phyloP scores from a whole-genome alignment of 2,113 vertebrate species.

The Heptranchias perlo region DNA sequence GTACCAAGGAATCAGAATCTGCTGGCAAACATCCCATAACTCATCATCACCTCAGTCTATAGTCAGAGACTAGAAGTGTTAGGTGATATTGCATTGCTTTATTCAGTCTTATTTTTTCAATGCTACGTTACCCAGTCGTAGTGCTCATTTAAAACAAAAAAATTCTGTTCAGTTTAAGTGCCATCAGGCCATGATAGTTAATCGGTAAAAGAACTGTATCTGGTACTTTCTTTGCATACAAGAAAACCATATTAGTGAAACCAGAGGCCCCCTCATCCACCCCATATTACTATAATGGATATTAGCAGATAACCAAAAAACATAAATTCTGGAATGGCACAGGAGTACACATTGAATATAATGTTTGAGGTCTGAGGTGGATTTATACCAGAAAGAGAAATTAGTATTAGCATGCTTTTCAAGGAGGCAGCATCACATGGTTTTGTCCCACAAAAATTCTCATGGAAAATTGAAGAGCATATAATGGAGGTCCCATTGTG shows the following conservation, averaged over 20 bases:
- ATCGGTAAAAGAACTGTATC: neutral
- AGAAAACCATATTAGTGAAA: neutral
- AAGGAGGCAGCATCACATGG: neutral
- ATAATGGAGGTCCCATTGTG: neutral
- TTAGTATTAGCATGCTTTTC: neutral
- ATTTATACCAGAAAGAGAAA: neutral
- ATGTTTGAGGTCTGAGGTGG: neutral
- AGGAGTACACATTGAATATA: neutral
- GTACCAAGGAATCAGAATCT: neutral
- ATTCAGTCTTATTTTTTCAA: neutral
- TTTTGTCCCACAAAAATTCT: neutral
- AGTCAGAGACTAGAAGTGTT: neutral
- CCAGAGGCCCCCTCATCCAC: neutral
- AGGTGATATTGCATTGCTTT: neutral
- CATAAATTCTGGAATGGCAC: neutral
- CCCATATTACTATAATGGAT: neutral
- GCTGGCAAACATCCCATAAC: neutral
- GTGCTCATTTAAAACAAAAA: neutral
- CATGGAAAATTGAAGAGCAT: neutral
- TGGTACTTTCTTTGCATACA: neutral
- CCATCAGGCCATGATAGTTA: neutral
- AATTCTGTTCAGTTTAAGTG: neutral
- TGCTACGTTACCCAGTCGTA: neutral
- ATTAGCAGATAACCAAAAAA: neutral
- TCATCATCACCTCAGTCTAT: neutral